Conservation (phyloP, 2,888 invertebrate species). For the Cephalotes varians region DNA sequence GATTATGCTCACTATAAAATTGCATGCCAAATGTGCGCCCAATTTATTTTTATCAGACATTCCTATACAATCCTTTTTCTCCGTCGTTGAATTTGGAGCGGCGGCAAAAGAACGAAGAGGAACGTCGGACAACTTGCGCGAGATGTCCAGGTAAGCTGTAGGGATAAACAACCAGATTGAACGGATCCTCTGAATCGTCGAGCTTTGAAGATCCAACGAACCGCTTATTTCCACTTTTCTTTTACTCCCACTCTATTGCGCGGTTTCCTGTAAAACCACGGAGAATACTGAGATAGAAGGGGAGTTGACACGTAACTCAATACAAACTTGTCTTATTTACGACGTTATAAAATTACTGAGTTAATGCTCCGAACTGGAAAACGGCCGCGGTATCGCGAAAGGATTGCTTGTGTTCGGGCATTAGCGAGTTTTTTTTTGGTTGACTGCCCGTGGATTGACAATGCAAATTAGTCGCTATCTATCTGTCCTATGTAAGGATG, state of each 20-base stretch:
- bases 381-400: constrained; percentile 74
- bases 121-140: constrained; percentile 28
- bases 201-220: constrained; percentile 66
- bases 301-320: constrained; percentile 84
- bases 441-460: constrained; percentile 52
- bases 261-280: constrained; percentile 37
- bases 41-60: constrained; percentile 50
- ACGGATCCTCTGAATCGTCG: constrained; percentile 66
- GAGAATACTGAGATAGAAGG: constrained; percentile 36
- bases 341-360: constrained; percentile 84
- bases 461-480: constrained; percentile 48
- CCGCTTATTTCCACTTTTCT: constrained; percentile 60
- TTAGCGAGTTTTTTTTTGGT: constrained; percentile 60
- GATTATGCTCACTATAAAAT: constrained; percentile 35
- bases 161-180: constrained; percentile 59
- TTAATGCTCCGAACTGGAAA: constrained; percentile 83
- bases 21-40: background rate
- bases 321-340: constrained; percentile 83
- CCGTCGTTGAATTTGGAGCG: constrained; percentile 44
- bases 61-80: constrained; percentile 12
- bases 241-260: background rate
- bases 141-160: constrained; percentile 52
- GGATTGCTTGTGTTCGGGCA: constrained; percentile 57
- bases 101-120: constrained; percentile 39
- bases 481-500: constrained; percentile 25